Evolutionary conservation across 2,797 vertebrate genomes (phyloP).

Genomic region (Schizothorax lantsangensis): DNA sequence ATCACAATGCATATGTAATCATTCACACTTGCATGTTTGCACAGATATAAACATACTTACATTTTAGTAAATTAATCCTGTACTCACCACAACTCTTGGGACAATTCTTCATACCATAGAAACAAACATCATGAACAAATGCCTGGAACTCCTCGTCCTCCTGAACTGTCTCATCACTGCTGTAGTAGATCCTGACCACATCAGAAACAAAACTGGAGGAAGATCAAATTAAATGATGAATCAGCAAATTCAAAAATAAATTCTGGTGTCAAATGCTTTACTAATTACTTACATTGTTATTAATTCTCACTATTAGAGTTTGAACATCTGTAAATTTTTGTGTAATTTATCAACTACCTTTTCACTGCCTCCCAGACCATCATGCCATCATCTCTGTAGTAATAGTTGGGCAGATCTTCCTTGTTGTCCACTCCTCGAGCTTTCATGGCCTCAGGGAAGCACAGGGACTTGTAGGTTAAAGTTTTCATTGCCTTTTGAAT

Average conservation of each 20-base stretch:
- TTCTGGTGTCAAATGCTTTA: background rate
- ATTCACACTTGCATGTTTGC: background rate
- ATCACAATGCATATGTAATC: background rate
- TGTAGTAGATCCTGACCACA: constrained; percentile 88
- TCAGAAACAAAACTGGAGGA: constrained; percentile 85
- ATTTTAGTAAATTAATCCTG: background rate
- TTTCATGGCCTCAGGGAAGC: constrained; percentile 90
- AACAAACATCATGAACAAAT: constrained; percentile 89
- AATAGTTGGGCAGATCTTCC: constrained; percentile 91
- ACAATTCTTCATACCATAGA: constrained; percentile 90
- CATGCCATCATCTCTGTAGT: constrained; percentile 90
- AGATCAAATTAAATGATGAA: background rate
- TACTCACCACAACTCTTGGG: constrained; percentile 85
- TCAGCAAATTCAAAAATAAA: background rate
- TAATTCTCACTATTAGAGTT: background rate
- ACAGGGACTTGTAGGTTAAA: constrained; percentile 87
- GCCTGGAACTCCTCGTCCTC: constrained; percentile 90
- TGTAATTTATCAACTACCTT: constrained; percentile 69
- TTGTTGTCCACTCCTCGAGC: constrained; percentile 83
- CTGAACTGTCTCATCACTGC: constrained; percentile 80
- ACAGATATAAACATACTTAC: background rate
- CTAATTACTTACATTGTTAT: background rate
- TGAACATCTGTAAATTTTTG: background rate
- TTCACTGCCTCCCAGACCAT: constrained; percentile 89
- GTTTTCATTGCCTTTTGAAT: constrained; percentile 85